Conservation (phyloP, 2,797 vertebrate genomes). For the Melanotaenia nigrans region DNA sequence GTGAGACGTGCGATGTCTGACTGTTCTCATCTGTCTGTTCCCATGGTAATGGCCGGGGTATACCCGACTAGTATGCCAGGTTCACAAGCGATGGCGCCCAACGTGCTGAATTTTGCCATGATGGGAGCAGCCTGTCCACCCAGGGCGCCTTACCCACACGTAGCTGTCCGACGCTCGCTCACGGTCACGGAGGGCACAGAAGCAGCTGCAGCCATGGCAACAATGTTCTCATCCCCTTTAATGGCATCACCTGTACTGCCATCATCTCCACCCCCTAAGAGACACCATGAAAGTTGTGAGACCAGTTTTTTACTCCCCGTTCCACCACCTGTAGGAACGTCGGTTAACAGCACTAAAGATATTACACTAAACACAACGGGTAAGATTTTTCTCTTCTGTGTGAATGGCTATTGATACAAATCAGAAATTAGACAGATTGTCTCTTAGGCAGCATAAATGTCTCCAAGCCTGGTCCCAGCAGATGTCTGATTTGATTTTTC, state of each 20-base stretch:
- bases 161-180: slow-evolving; percentile 86
- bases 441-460: background rate
- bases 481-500: background rate
- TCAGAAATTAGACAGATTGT: background rate
- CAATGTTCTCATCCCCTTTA: slow-evolving; percentile 57
- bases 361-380: slow-evolving; percentile 46
- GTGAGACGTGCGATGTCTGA: slow-evolving; percentile 93
- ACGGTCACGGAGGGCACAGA: slow-evolving; percentile 83
- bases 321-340: slow-evolving; percentile 49
- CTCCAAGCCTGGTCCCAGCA: background rate
- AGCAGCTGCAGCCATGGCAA: slow-evolving; percentile 52
- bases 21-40: slow-evolving; percentile 92
- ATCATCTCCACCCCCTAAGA: slow-evolving; percentile 74
- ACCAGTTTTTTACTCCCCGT: slow-evolving; percentile 73
- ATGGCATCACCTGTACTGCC: slow-evolving; percentile 62
- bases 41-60: slow-evolving; percentile 79
- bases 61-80: slow-evolving; percentile 74
- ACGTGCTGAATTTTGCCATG: slow-evolving; percentile 37
- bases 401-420: background rate
- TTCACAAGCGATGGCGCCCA: slow-evolving; percentile 31
- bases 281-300: slow-evolving; percentile 69
- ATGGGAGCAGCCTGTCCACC: slow-evolving; percentile 41
- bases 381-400: slow-evolving; percentile 57
- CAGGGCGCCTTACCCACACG: slow-evolving; percentile 68
- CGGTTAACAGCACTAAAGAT: slow-evolving; percentile 30